Evolutionary conservation across 2,797 vertebrate species (phyloP), one percentile per base, ranked within the genome.

Genomic region (Onychomys arenicola): DNA sequence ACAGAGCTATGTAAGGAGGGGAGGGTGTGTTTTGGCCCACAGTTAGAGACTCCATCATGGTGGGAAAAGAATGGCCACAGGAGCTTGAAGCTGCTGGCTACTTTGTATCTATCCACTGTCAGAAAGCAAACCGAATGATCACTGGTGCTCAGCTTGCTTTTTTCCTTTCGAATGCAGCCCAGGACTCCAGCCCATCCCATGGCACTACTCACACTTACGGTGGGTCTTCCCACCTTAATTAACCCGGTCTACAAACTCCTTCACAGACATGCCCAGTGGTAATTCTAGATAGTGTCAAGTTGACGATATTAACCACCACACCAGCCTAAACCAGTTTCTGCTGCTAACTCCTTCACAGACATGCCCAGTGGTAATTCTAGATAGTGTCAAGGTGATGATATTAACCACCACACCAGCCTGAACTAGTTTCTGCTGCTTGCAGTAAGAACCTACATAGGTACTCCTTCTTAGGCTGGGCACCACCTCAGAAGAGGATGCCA

Each of bases 21-120:
- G 25, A 21, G 80, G 80, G 10, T 29, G 27, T 57, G 27, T 29
- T 40, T n/a, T 27, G 65, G 8, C 27, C 55, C n/a, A 14, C 49
- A 32, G 52, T 73, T 32, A 29, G 23, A 73, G n/a, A 32, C 16
- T 29, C 67, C 67, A 19, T 27, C n/a, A 8, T 32, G 34, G n/a
- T 0, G 0, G 9, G 21, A 25, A 40, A 55, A 27, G 21, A 43
- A 21, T 46, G 37, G 40, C 5, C 0, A 5, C 40, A 13, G 19
- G 11, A 7, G 27, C 57, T 7, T 8, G 17, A 67, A 13, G 43
- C 19, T 1, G 34, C 34, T 29, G 46, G 34, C 13, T 85, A 14
- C 32, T n/a, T 5, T 29, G 32, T 34, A n/a, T 86, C 84, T 49
- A 25, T 86, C 84, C 34, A 49, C 43, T 21, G 82, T 12, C 4